A percentile compares a stretch with the other conserved stretches of the same genome.
phyloP scores from a whole-genome alignment of 2,113 vertebrate species.

The Theristicus caerulescens region DNA sequence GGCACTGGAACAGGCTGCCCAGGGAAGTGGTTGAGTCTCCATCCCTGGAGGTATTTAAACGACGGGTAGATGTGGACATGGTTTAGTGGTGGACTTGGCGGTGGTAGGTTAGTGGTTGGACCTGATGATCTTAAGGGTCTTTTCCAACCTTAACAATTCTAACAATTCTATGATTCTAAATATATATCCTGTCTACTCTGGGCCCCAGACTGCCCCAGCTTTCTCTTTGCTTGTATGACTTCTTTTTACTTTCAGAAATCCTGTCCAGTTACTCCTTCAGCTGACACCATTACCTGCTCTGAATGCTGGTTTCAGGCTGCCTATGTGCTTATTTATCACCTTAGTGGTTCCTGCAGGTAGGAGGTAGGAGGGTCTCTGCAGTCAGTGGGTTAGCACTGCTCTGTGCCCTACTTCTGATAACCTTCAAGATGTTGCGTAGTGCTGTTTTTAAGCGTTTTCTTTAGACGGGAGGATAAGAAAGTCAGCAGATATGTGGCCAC shows the following conservation, averaged over 20 bases:
- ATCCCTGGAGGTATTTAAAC: too few relatives aligned
- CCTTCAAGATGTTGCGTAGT: background rate
- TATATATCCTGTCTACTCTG: background rate
- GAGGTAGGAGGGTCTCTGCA: background rate
- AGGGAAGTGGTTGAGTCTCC: too few relatives aligned
- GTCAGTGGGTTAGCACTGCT: background rate
- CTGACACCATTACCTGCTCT: background rate
- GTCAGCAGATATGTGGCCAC: background rate
- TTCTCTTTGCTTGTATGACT: background rate
- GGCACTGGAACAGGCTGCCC: too few relatives aligned
- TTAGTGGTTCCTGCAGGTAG: background rate
- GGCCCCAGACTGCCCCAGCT: background rate
- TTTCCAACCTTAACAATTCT: too few relatives aligned
- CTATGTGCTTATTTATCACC: background rate
- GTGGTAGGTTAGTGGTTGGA: too few relatives aligned
- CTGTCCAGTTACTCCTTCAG: background rate
- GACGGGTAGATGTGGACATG: too few relatives aligned
- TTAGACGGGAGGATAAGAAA: background rate
- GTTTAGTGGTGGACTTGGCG: too few relatives aligned
- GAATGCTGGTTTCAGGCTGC: background rate
- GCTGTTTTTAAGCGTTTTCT: background rate
- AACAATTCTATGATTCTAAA: background rate
- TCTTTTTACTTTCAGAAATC: background rate
- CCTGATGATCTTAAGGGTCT: too few relatives aligned
- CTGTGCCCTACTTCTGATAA: background rate